Base-by-base conservation (phyloP, 2,888 invertebrate genomes). In the Exephanes ischioxanthus region DNA sequence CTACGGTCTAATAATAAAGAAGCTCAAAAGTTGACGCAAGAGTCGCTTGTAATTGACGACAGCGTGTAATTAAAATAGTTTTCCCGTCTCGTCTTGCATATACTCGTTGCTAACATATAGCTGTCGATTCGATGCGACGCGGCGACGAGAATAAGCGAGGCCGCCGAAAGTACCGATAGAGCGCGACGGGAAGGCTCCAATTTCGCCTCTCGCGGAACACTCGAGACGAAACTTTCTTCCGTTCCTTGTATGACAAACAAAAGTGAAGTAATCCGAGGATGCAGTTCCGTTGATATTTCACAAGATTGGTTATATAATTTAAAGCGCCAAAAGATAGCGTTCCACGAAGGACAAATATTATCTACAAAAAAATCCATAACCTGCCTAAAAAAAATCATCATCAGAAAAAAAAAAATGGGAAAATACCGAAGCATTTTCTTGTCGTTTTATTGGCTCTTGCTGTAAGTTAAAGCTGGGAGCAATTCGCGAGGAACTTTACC, bases 41-140 rank as follows among this genome's bases (percentile, higher is more conserved):
- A 58, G 9, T 58, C 11, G 22, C 58, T 58, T 58, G 58, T 58
- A 22, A 58, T 58, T 26, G 58, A 58, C 22, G 11, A 26, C 26
- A 58, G 19, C 58, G 58, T 58, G 22, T 58, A 22, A 58, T 58
- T 58, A 26, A 26, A 58, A 58, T 58, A 58, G 58, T 58, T 58
- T 55, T 26, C 58, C 58, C 22, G 19, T 22, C 22, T 58, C 58
- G 22, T 9, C 58, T 22, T 22, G 22, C 58, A 22, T 58, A 26
- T 26, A 9, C 26, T 26, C 22, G 22, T 58, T 0, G 11, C 22
- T 9, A 58, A 58, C 11, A 2, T 6, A 22, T 11, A 58, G 9
- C 22, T 11, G 19, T 19, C 11, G 22, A 58, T 26, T 14, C 58
- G 58, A 26, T 11, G 26, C 22, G 22, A 58, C 14, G 22, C 58